Base-by-base conservation (phyloP, 2,797 vertebrate genomes). In the Calcarius lapponicus region DNA sequence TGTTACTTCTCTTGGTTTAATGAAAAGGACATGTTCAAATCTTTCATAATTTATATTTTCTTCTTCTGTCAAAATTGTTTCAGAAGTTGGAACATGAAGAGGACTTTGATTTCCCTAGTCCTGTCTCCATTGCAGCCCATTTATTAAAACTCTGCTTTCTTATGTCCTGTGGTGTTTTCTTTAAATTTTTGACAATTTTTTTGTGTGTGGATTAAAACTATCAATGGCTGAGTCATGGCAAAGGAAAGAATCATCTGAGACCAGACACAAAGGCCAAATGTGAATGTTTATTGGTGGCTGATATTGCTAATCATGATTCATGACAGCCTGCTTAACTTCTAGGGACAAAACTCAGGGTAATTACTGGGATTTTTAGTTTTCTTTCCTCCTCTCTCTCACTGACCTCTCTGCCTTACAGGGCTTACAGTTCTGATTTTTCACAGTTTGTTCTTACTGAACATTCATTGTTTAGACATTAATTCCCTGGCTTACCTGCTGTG, bases 401-500 rank as follows among this genome's bases (percentile, higher is more conserved):
- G 42, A 36, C 19, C 10, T 74, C 7, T 50, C 11, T 80, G 25
- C n/a, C 67, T 67, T 67, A 9, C 57, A 89, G 62, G 26, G 32
- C 14, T 12, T 56, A 34, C 2, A 36, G 28, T 36, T 72, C 28
- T 29, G 11, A 10, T 65, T 84, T 86, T 60, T 65, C 17, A 15
- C 40, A 42, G 10, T 40, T 69, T 51, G 16, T 47, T 58, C 70
- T 64, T 62, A 10, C 1, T 58, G 29, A 53, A 13, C 17, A 13
- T 38, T 65, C 9, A 24, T 3, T 72, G 38, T 62, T 58, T 48
- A 56, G 28, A 54, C 25, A 34, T 32, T 22, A 9, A 61, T 90
- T 91, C 21, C 32, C 18, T 97, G 93, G 3, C 29, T 89, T 92
- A 94, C 98, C 98, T 98, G 98, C 70, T 97, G 96, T 42, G 79